phyloP scores from a whole-genome alignment of 2,888 invertebrate species.

The Sminthurides aquaticus region DNA sequence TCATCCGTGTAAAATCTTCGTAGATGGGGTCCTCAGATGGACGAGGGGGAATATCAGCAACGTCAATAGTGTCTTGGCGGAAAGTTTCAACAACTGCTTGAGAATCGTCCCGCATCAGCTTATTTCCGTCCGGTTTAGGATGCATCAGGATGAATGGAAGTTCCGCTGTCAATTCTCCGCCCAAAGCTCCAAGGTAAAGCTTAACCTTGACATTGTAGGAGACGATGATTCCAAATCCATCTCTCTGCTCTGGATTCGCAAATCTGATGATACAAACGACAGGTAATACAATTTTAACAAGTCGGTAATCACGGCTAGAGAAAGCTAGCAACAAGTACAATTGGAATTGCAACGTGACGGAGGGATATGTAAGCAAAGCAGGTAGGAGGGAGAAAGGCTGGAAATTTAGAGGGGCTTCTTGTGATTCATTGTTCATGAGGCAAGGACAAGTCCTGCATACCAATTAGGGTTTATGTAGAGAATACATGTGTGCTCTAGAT shows the following conservation, averaged over 20 bases:
- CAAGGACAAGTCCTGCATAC: too few species aligned
- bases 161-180: constrained; percentile 85
- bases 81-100: constrained; percentile 66
- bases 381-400: too few species aligned
- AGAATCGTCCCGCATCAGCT: constrained; percentile 61
- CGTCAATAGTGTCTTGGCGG: constrained; percentile 60
- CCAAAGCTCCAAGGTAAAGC: constrained; percentile 82
- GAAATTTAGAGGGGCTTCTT: too few species aligned
- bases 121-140: constrained; percentile 60
- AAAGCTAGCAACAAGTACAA: too few species aligned
- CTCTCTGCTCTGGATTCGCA: constrained; percentile 71
- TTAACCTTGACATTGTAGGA: constrained; percentile 93
- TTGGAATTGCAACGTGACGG: too few species aligned
- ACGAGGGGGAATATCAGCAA: constrained; percentile 27
- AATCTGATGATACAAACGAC: constrained; percentile 51
- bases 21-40: constrained; percentile 27
- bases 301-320: too few species aligned
- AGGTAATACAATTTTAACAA: too few species aligned
- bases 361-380: too few species aligned
- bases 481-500: too few species aligned
- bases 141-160: constrained; percentile 87
- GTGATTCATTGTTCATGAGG: too few species aligned
- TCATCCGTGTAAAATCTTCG: constrained; percentile 22
- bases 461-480: too few species aligned
- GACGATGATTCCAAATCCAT: constrained; percentile 90